Conservation (phyloP, 64 coral and sea anemone genomes). For the Trachythela sp. region DNA sequence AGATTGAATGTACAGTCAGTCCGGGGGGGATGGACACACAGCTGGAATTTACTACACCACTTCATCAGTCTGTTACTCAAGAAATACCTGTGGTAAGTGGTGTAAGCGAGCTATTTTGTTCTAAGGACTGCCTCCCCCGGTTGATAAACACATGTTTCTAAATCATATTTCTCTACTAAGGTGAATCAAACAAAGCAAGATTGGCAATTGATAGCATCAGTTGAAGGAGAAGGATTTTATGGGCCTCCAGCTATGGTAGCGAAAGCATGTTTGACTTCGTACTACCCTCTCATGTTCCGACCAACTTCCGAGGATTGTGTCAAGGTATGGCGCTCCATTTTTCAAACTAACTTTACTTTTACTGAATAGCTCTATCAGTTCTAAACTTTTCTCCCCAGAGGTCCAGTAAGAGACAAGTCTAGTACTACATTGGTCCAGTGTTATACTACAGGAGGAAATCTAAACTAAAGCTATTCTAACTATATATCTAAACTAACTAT, state of each 20-base stretch:
- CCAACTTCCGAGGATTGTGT: conserved; percentile 64
- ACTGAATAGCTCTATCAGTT: too few species aligned
- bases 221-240: conserved; percentile 88
- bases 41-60: conserved; percentile 74
- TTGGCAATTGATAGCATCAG: conserved; percentile 72
- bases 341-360: not conserved
- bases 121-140: not conserved
- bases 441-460: too few species aligned
- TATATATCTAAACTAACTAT: not conserved
- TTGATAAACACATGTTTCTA: not conserved
- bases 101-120: not conserved
- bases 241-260: conserved; percentile 77
- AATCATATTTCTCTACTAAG: conserved; percentile 4
- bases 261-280: conserved; percentile 68
- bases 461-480: not conserved
- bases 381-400: too few species aligned
- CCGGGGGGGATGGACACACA: conserved; percentile 67
- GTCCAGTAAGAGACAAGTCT: too few species aligned
- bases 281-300: conserved; percentile 93
- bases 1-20: conserved; percentile 89
- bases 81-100: conserved; percentile 88
- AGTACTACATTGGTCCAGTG: too few species aligned
- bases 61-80: conserved; percentile 90
- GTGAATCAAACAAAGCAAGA: conserved; percentile 89
- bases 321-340: conserved; percentile 38